Evolutionary conservation across 2,797 vertebrate species (phyloP).

Genomic region (Enteromius paludinosus): DNA sequence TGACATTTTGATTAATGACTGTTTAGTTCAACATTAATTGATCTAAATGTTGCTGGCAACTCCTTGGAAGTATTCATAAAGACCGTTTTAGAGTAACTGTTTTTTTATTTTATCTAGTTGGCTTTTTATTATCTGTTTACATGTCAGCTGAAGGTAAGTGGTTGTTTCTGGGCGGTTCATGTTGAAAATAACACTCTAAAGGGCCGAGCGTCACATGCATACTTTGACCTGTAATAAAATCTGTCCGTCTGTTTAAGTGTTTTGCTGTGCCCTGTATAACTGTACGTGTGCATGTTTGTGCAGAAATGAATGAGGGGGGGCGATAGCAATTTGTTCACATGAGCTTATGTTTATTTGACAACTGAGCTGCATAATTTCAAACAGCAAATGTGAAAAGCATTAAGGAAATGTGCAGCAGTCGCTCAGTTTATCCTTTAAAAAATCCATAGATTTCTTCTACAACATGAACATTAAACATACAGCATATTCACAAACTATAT

Average conservation of each 20-base stretch:
- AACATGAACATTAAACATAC: slow-evolving; percentile 93
- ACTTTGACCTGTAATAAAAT: slow-evolving; percentile 17
- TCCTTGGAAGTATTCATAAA: background rate
- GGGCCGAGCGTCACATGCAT: background rate
- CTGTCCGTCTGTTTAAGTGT: background rate
- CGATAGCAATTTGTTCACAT: slow-evolving; percentile 56
- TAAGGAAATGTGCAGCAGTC: slow-evolving; percentile 94
- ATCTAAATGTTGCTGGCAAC: background rate
- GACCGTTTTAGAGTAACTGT: background rate
- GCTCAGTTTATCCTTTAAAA: slow-evolving; percentile 82
- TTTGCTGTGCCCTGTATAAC: background rate
- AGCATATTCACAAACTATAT: slow-evolving; percentile 89
- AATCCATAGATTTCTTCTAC: slow-evolving; percentile 87
- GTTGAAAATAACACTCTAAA: background rate
- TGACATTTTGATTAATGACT: background rate
- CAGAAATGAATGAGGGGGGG: slow-evolving; percentile 9
- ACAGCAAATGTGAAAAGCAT: slow-evolving; percentile 95
- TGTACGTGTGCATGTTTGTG: background rate
- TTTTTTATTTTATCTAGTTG: background rate
- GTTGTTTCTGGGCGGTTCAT: slow-evolving; percentile 10
- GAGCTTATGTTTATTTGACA: slow-evolving; percentile 88
- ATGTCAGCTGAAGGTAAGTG: background rate
- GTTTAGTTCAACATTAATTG: background rate
- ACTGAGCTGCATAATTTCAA: slow-evolving; percentile 95
- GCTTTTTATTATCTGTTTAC: slow-evolving; percentile 14